Conservation (phyloP, 2,888 invertebrate species). For the Cosmorhoe ocellata region DNA sequence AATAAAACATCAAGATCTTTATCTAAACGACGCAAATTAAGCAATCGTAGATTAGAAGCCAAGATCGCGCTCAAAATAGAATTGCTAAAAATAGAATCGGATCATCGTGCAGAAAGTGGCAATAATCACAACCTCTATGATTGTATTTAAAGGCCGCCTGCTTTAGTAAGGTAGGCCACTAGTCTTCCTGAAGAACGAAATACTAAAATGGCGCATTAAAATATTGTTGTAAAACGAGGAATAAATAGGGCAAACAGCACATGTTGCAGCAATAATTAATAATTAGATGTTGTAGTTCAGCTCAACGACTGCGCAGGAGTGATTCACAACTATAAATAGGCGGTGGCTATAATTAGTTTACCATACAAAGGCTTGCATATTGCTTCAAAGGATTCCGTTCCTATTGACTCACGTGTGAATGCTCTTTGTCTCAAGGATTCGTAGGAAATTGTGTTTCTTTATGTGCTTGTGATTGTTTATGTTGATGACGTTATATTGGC, state of each 20-base stretch:
- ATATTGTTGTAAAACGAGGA: constrained; percentile 3
- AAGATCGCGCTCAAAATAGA: constrained; percentile 22
- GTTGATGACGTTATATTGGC: neutral
- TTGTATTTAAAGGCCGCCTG: too few relatives aligned
- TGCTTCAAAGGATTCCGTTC: constrained; percentile 51
- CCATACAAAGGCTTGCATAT: constrained; percentile 61
- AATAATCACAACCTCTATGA: constrained; percentile 19
- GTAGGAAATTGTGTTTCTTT: constrained; percentile 16
- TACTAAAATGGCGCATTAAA: neutral
- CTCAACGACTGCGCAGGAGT: constrained; percentile 56
- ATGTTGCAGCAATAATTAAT: constrained; percentile 50
- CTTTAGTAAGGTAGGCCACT: too few relatives aligned
- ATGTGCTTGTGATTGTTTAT: constrained; percentile 1
- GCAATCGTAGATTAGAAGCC: constrained; percentile 9
- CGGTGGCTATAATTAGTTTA: constrained; percentile 61
- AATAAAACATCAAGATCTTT: constrained; percentile 5
- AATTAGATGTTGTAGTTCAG: constrained; percentile 44
- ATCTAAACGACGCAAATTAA: neutral
- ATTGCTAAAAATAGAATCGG: constrained; percentile 18
- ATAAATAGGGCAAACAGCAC: constrained; percentile 37
- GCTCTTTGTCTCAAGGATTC: constrained; percentile 54
- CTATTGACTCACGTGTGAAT: constrained; percentile 55
- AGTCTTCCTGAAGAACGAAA: constrained; percentile 2
- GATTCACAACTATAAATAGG: constrained; percentile 68
- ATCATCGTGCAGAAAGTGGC: constrained; percentile 13